Evolutionary conservation across 2,797 vertebrate species (phyloP), one percentile per base, ranked within the genome.

Genomic region (Dryobates pubescens): DNA sequence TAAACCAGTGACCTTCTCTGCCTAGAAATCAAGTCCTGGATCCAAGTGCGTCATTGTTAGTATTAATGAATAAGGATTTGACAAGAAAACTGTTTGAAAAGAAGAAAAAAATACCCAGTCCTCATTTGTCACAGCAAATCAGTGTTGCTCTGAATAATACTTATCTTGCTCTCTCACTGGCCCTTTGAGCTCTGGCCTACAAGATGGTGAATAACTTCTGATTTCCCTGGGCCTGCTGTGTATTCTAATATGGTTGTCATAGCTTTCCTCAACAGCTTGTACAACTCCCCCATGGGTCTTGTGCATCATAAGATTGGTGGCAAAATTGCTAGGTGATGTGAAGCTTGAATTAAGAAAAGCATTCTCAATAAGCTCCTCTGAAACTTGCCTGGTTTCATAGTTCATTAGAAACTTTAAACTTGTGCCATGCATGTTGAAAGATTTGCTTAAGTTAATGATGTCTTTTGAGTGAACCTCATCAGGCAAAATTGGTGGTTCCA

Each of bases 301-400:
- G 83, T 89, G 92, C 68, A 26, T 82, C 0, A 5, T 71, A 72
- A 86, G 30, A 17, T 59, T 26, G 88, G 90, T 82, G 84, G 82
- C 79, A 92, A 89, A 87, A 75, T 45, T 62, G 65, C n/a, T 73
- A 88, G 74, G 62, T 81, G 63, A 82, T 70, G 79, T 87, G 78
- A 67, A 85, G 73, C 59, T 82, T 29, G 70, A 87, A 83, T 81
- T 85, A 65, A 87, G 70, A 73, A 87, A 87, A 89, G 47, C 63
- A 24, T 83, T 94, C 69, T 85, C 70, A 9, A 56, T 90, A 90
- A 85, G 49, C 86, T 91, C 69, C 45, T 59, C 3, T 45, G 88
- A 79, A 95, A 82, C 75, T 90, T 78, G 51, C 67, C n/a, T 96
- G 93, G 92, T 94, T 94, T 96, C 72, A 58, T 86, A 88, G 88